A percentile compares a stretch with the other conserved stretches of the same genome.
Evolutionary conservation across 1,140 invertebrate genomes (phyloP).

Genomic region (Littorina saxatilis): DNA sequence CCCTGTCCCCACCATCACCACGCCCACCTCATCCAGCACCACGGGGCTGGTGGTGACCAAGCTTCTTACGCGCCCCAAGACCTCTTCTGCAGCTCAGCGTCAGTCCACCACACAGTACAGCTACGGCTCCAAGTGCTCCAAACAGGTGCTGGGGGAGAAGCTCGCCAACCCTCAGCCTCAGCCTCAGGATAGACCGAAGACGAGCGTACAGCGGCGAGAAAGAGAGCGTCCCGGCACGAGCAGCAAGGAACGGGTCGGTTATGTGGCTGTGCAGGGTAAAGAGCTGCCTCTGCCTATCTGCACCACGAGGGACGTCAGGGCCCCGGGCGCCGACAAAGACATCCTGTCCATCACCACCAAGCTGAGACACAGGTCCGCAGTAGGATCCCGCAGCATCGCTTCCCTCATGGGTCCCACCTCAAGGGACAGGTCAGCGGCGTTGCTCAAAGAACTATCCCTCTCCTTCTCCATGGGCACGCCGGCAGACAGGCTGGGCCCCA

Average conservation of each 20-base stretch:
- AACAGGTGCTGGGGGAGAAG: constrained; percentile 26
- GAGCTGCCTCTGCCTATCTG: constrained; percentile 29
- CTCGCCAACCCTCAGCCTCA: not conserved
- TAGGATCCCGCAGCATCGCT: not conserved
- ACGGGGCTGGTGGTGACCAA: constrained; percentile 15
- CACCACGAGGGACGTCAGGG: not conserved
- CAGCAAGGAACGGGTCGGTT: not conserved
- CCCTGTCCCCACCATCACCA: not conserved
- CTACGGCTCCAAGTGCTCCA: constrained; percentile 27
- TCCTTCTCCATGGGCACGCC: not conserved
- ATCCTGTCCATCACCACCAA: constrained; percentile 20
- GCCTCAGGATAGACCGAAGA: not conserved
- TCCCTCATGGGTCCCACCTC: not conserved
- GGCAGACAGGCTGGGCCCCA: not conserved
- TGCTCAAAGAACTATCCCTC: constrained; percentile 18
- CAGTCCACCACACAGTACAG: constrained; percentile 2
- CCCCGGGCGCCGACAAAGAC: not conserved
- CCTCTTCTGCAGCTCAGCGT: not conserved
- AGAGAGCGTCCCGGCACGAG: not conserved
- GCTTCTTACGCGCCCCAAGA: constrained; percentile 26
- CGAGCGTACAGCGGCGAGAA: not conserved
- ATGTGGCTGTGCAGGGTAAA: not conserved
- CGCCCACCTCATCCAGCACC: not conserved
- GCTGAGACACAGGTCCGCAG: not conserved
- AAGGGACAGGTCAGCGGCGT: constrained; percentile 10